phyloP scores from a whole-genome alignment of 2,797 vertebrate species.

The Falco biarmicus region DNA sequence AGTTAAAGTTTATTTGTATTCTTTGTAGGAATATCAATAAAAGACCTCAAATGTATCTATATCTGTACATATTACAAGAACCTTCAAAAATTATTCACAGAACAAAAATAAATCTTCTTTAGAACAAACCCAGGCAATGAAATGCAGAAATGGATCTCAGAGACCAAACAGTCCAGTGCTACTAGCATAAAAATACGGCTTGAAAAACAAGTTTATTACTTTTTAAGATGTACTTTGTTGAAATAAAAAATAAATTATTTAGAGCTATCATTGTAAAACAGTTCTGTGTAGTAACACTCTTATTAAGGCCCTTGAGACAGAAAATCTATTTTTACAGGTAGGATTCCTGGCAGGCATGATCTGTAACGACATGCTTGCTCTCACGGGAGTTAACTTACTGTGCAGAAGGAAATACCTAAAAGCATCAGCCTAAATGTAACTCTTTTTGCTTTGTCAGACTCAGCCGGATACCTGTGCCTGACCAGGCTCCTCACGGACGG shows the following conservation, averaged over 20 bases:
- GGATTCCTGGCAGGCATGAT: conserved; percentile 64
- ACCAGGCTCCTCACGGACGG: background rate
- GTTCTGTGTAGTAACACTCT: conserved; percentile 75
- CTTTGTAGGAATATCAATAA: conserved; percentile 85
- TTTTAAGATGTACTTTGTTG: conserved; percentile 74
- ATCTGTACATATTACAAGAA: conserved; percentile 86
- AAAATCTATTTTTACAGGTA: conserved; percentile 73
- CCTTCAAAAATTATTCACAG: conserved; percentile 84
- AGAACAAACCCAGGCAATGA: conserved; percentile 83
- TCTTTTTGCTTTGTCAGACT: conserved; percentile 13
- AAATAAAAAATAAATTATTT: conserved; percentile 86
- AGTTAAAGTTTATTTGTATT: conserved; percentile 85
- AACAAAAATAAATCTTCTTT: conserved; percentile 87
- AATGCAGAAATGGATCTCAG: conserved; percentile 80
- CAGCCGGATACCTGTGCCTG: background rate
- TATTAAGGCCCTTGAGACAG: conserved; percentile 80
- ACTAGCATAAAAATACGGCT: conserved; percentile 81
- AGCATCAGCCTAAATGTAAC: conserved; percentile 50
- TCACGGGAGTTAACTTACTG: conserved; percentile 26
- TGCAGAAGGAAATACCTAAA: conserved; percentile 44
- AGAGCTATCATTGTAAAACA: conserved; percentile 78
- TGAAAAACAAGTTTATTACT: conserved; percentile 78
- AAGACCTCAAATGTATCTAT: conserved; percentile 84
- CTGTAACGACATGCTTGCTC: conserved; percentile 31
- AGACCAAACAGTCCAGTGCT: conserved; percentile 78